Conservation (phyloP, 2,797 vertebrate genomes). For the Remorina albescens region DNA sequence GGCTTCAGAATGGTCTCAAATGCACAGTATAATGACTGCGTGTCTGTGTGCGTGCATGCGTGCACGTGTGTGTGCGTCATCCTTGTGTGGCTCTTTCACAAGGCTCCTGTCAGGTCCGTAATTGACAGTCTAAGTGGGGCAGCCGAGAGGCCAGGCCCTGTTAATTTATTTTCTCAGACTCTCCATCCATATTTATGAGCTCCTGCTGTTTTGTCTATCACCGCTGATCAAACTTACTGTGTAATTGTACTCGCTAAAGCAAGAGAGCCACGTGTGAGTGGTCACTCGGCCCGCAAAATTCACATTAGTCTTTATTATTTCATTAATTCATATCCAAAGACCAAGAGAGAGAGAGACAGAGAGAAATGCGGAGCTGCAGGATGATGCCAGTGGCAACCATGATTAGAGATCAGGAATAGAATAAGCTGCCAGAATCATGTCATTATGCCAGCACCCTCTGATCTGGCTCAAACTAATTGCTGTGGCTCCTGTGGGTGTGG, state of each 20-base stretch:
- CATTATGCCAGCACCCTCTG: slow-evolving; percentile 76
- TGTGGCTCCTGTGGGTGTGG: slow-evolving; percentile 65
- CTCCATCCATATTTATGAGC: slow-evolving; percentile 96
- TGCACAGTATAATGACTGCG: slow-evolving; percentile 87
- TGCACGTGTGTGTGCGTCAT: slow-evolving; percentile 64
- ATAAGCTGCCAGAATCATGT: slow-evolving; percentile 74
- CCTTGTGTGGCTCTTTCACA: slow-evolving; percentile 87
- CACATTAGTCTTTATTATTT: slow-evolving; percentile 82
- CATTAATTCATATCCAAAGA: slow-evolving; percentile 74
- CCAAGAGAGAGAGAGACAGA: slow-evolving; percentile 30
- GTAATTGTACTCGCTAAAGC: slow-evolving; percentile 89
- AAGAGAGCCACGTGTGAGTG: slow-evolving; percentile 83
- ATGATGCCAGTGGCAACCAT: slow-evolving; percentile 55
- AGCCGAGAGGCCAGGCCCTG: slow-evolving; percentile 92
- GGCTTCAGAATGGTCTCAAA: slow-evolving; percentile 88
- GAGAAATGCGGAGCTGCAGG: slow-evolving; percentile 46
- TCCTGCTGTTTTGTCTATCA: slow-evolving; percentile 98
- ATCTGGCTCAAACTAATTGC: slow-evolving; percentile 78
- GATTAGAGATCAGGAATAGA: slow-evolving; percentile 71
- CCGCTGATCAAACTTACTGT: slow-evolving; percentile 90
- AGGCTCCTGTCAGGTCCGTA: slow-evolving; percentile 90
- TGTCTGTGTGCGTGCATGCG: slow-evolving; percentile 38
- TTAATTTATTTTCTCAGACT: slow-evolving; percentile 97
- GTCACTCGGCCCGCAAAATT: slow-evolving; percentile 75
- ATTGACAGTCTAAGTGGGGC: slow-evolving; percentile 97